Conservation (phyloP, 2,797 vertebrate genomes). For the Chrosomus eos region DNA sequence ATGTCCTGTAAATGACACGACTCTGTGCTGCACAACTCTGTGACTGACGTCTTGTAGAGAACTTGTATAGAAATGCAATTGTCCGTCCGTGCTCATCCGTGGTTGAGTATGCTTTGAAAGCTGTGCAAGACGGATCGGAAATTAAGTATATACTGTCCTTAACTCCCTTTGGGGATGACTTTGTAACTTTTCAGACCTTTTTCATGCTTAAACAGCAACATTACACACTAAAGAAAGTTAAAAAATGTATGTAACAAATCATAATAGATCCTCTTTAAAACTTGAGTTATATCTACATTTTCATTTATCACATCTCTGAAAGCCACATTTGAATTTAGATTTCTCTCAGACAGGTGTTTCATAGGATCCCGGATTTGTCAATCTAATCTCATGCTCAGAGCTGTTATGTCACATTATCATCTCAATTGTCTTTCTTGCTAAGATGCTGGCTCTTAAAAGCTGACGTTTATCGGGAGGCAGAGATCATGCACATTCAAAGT, state of each 20-base stretch:
- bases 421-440: constrained; percentile 65
- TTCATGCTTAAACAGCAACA: not conserved
- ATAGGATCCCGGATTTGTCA: not conserved
- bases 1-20: not conserved
- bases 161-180: not conserved
- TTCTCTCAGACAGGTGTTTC: constrained; percentile 5
- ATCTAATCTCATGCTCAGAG: constrained; percentile 58
- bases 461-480: constrained; percentile 57
- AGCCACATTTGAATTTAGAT: not conserved
- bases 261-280: not conserved
- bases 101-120: not conserved
- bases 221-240: not conserved
- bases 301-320: not conserved
- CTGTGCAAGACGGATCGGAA: not conserved
- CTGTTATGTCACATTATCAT: constrained; percentile 69
- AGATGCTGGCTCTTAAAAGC: constrained; percentile 64
- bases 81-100: not conserved
- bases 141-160: not conserved
- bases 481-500: constrained; percentile 6
- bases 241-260: not conserved
- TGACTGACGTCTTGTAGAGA: not conserved
- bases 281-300: not conserved
- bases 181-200: not conserved
- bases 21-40: not conserved
- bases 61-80: not conserved